These are phyloP conservation scores for Mimachlamys varia DNA, from an alignment of 2,888 invertebrate genomes.

Conservation along the genomic window DNA sequence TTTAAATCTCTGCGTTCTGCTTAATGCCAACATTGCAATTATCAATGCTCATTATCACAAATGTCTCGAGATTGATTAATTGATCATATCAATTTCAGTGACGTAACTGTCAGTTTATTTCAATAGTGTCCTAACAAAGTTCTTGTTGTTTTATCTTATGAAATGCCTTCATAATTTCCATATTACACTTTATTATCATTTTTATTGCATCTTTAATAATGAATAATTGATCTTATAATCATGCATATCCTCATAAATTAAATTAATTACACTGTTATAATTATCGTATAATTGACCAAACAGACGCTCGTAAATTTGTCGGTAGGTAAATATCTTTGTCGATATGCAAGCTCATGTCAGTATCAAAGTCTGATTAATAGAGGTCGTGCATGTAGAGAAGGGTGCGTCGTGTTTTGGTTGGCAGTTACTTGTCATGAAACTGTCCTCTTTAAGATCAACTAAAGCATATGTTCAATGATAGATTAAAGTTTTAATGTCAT, in stretches of 20 bases:
- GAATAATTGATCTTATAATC: neutral
- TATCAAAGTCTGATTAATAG: neutral
- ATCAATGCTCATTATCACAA: neutral
- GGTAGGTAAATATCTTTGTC: neutral
- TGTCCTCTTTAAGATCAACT: neutral
- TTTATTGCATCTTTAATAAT: conserved; percentile 7
- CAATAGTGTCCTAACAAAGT: neutral
- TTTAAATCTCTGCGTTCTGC: neutral
- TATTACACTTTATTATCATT: neutral
- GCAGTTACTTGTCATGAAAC: neutral
- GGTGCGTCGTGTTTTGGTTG: neutral
- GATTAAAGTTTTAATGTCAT: neutral
- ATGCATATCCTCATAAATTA: neutral
- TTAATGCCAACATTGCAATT: neutral
- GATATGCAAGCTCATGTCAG: neutral
- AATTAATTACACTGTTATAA: neutral
- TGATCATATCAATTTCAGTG: neutral
- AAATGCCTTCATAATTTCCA: neutral
- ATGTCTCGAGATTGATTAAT: neutral
- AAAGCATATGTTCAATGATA: neutral
- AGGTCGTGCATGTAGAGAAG: neutral
- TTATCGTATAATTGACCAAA: neutral
- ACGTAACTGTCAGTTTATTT: neutral
- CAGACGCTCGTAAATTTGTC: neutral
- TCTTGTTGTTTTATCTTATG: neutral